Conservation (phyloP, 2,797 vertebrate genomes). For the Psittacula derbiana region DNA sequence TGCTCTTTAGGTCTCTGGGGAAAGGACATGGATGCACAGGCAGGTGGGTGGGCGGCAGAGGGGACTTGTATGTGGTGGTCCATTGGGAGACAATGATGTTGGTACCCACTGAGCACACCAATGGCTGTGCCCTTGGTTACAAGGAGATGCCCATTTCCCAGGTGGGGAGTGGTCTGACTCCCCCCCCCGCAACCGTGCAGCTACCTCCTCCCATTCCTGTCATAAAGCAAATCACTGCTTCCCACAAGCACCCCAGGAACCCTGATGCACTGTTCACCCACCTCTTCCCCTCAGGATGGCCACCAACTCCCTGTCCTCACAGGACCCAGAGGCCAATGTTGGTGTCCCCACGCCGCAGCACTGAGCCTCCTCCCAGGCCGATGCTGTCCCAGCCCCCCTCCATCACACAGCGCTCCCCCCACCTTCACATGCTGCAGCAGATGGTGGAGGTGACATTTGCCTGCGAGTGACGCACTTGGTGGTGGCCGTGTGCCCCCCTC, state of each 20-base stretch:
- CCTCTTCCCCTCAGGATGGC: rapidly evolving
- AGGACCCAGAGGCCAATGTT: rapidly evolving
- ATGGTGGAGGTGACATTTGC: conserved; percentile 56
- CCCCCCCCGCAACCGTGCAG: rapidly evolving
- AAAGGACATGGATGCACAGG: rapidly evolving
- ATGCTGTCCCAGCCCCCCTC: neutral
- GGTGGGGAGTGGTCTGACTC: neutral
- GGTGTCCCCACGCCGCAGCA: rapidly evolving
- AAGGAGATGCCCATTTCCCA: neutral
- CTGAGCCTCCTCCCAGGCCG: neutral
- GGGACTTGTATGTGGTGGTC: rapidly evolving
- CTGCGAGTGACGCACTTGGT: neutral
- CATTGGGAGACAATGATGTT: rapidly evolving
- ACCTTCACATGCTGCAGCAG: neutral
- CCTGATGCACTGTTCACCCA: neutral
- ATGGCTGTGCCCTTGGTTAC: neutral
- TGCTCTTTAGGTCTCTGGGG: neutral
- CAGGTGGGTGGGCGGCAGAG: neutral
- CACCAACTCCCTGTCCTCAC: neutral
- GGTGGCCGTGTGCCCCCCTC: neutral
- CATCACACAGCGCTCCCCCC: neutral
- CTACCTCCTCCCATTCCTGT: neutral
- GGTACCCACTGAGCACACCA: neutral
- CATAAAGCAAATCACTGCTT: neutral
- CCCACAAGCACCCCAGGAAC: neutral